Conservation (phyloP, 2,113 vertebrate genomes). For the Indicator maculatus region DNA sequence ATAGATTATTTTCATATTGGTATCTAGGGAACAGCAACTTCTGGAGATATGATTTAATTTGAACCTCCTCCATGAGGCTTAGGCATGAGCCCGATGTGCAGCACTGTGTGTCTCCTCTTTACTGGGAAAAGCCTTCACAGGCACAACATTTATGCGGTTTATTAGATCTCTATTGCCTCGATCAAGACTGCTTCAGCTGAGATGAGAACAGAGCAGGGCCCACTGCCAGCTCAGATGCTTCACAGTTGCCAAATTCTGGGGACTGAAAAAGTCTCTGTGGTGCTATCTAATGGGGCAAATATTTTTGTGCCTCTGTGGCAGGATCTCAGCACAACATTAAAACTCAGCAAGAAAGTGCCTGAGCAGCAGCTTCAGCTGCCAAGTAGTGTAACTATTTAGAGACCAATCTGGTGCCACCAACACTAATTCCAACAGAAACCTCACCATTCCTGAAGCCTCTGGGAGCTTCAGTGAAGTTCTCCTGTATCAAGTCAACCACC, state of each 20-base stretch:
- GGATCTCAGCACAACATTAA: background rate
- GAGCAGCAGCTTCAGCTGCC: background rate
- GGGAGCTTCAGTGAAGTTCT: background rate
- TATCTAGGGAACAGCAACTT: conserved; percentile 38
- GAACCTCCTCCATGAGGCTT: background rate
- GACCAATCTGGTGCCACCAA: background rate
- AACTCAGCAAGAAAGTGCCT: background rate
- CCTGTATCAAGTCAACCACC: background rate
- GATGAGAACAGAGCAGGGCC: background rate
- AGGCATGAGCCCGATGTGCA: background rate
- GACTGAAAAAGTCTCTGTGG: background rate
- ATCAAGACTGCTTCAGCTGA: background rate
- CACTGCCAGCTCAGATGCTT: background rate
- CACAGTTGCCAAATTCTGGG: background rate
- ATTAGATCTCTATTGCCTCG: background rate
- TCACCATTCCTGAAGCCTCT: background rate
- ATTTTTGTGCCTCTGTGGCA: background rate
- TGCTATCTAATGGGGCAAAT: background rate
- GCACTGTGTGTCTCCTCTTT: background rate
- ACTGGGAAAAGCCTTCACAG: background rate
- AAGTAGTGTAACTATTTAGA: background rate
- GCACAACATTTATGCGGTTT: background rate
- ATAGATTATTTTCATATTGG: conserved; percentile 53
- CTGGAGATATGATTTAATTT: conserved; percentile 33
- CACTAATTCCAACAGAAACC: background rate